Percentiles rank a stretch among this genome's conserved stretches.
These are phyloP conservation scores for Pseudomugil tenellus DNA, from an alignment of 2,797 vertebrate species.

Conservation along the genomic window DNA sequence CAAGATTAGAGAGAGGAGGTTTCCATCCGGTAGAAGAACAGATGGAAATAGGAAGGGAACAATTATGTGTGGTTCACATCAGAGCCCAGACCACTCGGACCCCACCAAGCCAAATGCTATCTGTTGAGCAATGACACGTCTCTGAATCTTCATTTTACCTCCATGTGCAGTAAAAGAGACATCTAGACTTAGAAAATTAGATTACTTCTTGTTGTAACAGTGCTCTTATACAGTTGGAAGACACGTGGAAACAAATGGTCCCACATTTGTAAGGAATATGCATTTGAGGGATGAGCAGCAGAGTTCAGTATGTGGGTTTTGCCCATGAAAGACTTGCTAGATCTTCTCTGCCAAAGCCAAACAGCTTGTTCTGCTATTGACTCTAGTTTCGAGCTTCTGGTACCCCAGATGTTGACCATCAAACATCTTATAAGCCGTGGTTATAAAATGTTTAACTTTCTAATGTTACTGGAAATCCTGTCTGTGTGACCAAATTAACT, in stretches of 20 bases:
- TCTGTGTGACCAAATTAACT: too few relatives aligned
- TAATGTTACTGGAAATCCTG: too few relatives aligned
- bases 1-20: constrained; percentile 65
- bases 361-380: not conserved
- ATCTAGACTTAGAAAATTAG: not conserved
- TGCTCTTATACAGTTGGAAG: not conserved
- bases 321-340: not conserved
- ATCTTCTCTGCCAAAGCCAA: not conserved
- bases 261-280: not conserved
- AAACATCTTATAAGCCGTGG: not conserved
- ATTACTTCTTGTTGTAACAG: not conserved
- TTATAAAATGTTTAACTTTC: not conserved
- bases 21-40: constrained; percentile 52
- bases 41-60: constrained; percentile 65
- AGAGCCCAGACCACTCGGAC: constrained; percentile 23
- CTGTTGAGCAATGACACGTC: constrained; percentile 33
- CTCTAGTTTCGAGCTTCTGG: not conserved
- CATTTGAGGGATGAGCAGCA: not conserved
- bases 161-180: not conserved
- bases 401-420: not conserved
- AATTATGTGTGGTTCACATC: constrained; percentile 63
- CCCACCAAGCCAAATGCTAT: constrained; percentile 44
- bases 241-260: too few relatives aligned
- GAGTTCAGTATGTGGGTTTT: not conserved
- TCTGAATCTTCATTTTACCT: not conserved